Percentiles rank a stretch among this genome's conserved stretches.
These are phyloP conservation scores for Nasonia longicornis DNA, from an alignment of 1,140 invertebrate species.

Conservation along the genomic window DNA sequence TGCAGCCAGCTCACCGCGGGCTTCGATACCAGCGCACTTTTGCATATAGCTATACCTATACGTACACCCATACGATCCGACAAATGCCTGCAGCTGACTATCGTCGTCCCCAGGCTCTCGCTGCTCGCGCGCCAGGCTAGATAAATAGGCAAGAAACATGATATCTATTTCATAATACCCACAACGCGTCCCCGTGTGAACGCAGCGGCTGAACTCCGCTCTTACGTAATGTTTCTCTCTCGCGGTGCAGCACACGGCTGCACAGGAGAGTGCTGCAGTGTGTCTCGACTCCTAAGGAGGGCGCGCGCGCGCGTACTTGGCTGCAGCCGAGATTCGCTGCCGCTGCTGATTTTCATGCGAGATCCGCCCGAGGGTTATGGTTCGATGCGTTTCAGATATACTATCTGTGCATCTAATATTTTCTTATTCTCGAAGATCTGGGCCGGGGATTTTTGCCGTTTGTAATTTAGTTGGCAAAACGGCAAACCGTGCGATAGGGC, in stretches of 20 bases:
- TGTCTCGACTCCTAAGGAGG: conserved; percentile 23
- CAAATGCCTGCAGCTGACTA: conserved; percentile 48
- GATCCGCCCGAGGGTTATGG: conserved; percentile 33
- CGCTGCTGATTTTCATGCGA: conserved; percentile 15
- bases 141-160: conserved; percentile 64
- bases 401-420: conserved; percentile 40
- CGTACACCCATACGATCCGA: conserved; percentile 44
- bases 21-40: conserved; percentile 1
- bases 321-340: conserved; percentile 31
- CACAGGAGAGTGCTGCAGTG: background rate
- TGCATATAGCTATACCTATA: background rate
- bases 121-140: conserved; percentile 31
- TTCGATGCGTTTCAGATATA: conserved; percentile 43
- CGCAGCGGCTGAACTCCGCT: conserved; percentile 53
- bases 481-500: background rate
- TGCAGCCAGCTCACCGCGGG: background rate
- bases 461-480: conserved; percentile 39
- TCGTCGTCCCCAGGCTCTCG: conserved; percentile 49
- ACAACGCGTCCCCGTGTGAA: conserved; percentile 67
- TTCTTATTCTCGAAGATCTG: conserved; percentile 39
- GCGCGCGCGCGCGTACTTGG: conserved; percentile 40
- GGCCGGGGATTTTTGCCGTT: conserved; percentile 26
- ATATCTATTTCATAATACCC: conserved; percentile 68
- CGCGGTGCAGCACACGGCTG: background rate
- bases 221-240: conserved; percentile 53